Evolutionary conservation across 2,888 invertebrate genomes (phyloP).

Genomic region (Belgica antarctica): DNA sequence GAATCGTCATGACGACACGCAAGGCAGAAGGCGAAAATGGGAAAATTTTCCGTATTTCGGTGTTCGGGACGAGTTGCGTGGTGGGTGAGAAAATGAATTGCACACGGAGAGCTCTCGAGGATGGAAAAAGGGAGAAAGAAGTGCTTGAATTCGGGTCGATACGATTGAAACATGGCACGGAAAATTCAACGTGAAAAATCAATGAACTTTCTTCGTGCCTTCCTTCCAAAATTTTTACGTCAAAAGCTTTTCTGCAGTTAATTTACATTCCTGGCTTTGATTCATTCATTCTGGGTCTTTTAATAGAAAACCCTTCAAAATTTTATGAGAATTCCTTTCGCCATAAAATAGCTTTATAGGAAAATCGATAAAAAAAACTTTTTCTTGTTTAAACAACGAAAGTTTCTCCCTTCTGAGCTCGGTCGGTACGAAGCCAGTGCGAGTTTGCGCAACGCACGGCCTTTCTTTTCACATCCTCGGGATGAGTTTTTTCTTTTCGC

Average conservation of each 20-base stretch:
- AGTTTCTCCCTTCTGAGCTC: neutral
- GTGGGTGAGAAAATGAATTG: slow-evolving; percentile 17
- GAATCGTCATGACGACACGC: slow-evolving; percentile 34
- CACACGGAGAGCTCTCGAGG: neutral
- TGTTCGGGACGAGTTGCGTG: slow-evolving; percentile 3
- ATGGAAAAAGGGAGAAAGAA: neutral
- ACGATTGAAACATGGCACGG: slow-evolving; percentile 14
- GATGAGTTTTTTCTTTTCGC: neutral
- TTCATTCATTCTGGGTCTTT: no score
- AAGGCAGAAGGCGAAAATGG: no score
- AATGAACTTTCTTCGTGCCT: slow-evolving; percentile 14
- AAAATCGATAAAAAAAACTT: slow-evolving; percentile 27
- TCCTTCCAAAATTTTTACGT: no score
- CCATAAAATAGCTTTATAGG: neutral
- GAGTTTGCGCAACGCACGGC: slow-evolving; percentile 1
- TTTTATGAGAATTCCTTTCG: slow-evolving; percentile 17
- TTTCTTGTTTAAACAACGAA: neutral
- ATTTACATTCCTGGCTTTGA: no score
- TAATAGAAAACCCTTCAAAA: neutral
- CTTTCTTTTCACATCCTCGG: slow-evolving; percentile 4
- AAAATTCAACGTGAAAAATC: slow-evolving; percentile 13
- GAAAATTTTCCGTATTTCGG: neutral
- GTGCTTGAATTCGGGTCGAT: neutral
- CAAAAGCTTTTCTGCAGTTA: no score
- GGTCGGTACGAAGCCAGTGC: neutral